Base-by-base conservation (phyloP, 2,797 vertebrate species). In the Phalanger gymnotis region DNA sequence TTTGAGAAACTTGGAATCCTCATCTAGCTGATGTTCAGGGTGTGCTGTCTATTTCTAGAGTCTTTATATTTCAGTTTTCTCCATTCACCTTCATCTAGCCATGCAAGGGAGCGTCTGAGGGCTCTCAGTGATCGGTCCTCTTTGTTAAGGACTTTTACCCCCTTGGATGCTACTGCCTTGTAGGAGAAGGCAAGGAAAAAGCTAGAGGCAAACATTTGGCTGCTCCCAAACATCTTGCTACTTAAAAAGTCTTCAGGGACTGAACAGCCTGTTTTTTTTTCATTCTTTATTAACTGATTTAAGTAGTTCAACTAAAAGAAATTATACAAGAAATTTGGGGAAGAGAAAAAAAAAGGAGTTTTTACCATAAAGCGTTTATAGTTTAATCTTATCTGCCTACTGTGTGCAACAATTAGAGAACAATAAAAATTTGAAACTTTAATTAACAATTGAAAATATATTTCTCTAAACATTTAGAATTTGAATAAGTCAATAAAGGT, bases 391-490 rank as follows among this genome's bases (percentile, higher is more conserved):
- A 47, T 73, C 34, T 73, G 61, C 61, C 34, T 73, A 40, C 61
- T 73, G 92, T 31, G 53, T 11, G 93, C 91, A 95, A 31, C 3
- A 61, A 53, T 55, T 34, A 53, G 25, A 91, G 0, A 58, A 52
- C 5, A 81, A 54, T 95, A 94, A 92, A 61, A 57, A 94, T 92
- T 27, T 34, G 92, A 22, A 93, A 92, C 90, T 93, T 25, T 90
- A 54, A 91, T 97, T 93, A 95, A 81, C 54, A 57, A 53, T 89
- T 92, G 94, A 93, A 90, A 91, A 91, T 92, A 25, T 53, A 94
- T 91, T 95, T 93, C 81, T 34, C 53, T 94, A 57, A 40, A 53
- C 2, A 13, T 56, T 94, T 95, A 61, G 81, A 51, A 16, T 93
- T 90, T 81, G 73, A 81, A 51, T 47, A 47, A 40, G 22, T 27